Evolutionary conservation across 2,797 vertebrate species (phyloP).

Genomic region (Aratinga solstitialis): DNA sequence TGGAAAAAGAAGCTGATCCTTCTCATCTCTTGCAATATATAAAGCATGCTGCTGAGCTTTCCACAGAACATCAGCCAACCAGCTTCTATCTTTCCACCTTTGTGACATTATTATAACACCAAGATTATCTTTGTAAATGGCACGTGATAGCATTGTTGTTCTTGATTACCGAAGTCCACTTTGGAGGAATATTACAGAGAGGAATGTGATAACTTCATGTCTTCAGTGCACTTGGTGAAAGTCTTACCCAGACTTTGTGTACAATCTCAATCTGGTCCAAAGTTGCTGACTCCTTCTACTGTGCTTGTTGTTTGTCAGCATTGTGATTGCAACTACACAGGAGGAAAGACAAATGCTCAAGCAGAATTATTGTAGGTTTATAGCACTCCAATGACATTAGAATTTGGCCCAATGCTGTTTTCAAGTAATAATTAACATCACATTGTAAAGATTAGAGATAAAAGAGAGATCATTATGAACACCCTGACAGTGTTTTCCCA

Average conservation of each 20-base stretch:
- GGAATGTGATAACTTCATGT: not conserved
- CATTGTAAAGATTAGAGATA: not conserved
- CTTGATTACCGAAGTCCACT: not conserved
- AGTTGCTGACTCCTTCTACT: not conserved
- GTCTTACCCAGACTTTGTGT: not conserved
- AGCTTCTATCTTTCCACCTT: constrained; percentile 2
- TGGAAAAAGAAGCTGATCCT: not conserved
- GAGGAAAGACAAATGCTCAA: not conserved
- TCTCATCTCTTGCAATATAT: constrained; percentile 15
- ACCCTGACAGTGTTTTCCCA: not conserved
- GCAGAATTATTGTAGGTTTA: not conserved
- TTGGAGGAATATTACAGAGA: not conserved
- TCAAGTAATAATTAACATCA: constrained; percentile 26
- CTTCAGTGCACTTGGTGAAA: not conserved
- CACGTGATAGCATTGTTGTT: not conserved
- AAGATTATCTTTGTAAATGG: not conserved
- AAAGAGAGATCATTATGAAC: not conserved
- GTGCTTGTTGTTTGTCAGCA: not conserved
- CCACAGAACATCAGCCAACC: not conserved
- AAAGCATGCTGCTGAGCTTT: constrained; percentile 40
- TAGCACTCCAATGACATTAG: not conserved
- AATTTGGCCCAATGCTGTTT: not conserved
- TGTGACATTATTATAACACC: not conserved
- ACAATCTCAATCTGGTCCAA: not conserved
- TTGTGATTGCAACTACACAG: not conserved